Percentiles rank a stretch among this genome's conserved stretches.
These are phyloP conservation scores for Trachythela sp. DNA, from an alignment of 64 coral and sea anemone species.

Conservation along the genomic window DNA sequence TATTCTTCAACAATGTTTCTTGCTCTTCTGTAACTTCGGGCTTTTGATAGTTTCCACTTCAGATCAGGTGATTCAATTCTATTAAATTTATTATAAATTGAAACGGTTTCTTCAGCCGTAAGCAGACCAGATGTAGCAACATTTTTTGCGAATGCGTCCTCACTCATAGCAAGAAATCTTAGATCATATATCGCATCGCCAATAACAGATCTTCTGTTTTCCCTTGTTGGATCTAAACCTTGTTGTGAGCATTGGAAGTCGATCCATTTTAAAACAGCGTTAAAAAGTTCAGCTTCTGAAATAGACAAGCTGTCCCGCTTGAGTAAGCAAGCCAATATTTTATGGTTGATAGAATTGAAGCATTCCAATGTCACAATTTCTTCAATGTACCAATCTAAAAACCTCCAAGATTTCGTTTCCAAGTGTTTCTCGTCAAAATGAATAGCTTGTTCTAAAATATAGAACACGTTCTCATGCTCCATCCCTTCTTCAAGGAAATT, in stretches of 20 bases:
- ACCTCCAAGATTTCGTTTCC: constrained; percentile 33
- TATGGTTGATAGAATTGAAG: constrained; percentile 23
- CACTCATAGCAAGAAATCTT: constrained; percentile 49
- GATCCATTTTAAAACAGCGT: constrained; percentile 41
- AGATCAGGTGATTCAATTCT: not conserved
- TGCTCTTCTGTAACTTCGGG: too few species aligned
- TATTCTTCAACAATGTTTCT: too few species aligned
- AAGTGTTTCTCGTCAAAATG: constrained; percentile 35
- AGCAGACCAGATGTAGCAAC: constrained; percentile 39
- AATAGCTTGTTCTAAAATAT: constrained; percentile 27
- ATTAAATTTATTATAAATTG: not conserved
- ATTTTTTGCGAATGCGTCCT: constrained; percentile 28
- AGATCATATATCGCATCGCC: constrained; percentile 47
- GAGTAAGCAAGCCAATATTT: constrained; percentile 29
- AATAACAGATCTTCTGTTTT: constrained; percentile 25
- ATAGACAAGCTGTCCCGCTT: constrained; percentile 22
- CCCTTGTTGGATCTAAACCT: constrained; percentile 18
- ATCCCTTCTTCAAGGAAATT: constrained; percentile 1
- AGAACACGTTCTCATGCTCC: constrained; percentile 35
- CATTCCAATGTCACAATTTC: constrained; percentile 23
- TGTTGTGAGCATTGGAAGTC: constrained; percentile 27
- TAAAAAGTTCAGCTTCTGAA: constrained; percentile 45
- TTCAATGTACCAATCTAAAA: constrained; percentile 34
- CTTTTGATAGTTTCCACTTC: not conserved
- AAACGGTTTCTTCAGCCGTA: not conserved